Evolutionary conservation across 2,888 invertebrate genomes (phyloP).

Genomic region (Ramazzottius varieornatus): DNA sequence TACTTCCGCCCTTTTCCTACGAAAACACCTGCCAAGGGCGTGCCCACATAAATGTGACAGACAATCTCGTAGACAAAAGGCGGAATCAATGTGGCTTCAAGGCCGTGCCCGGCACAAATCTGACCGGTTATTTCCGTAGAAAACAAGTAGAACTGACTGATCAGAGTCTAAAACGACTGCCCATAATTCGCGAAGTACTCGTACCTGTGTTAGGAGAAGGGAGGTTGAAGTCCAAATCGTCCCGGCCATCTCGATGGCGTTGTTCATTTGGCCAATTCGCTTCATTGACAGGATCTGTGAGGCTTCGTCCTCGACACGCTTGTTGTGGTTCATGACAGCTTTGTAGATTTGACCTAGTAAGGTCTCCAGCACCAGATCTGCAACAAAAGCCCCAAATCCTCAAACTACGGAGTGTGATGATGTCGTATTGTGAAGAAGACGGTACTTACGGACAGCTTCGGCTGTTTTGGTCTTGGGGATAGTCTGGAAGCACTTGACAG

Average conservation of each 20-base stretch:
- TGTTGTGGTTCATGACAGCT: background rate
- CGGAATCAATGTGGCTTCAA: no score
- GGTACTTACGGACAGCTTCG: background rate
- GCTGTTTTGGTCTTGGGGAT: background rate
- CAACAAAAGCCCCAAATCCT: background rate
- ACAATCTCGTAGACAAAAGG: no score
- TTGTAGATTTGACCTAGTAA: background rate
- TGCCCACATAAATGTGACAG: no score
- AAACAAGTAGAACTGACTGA: no score
- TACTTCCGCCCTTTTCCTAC: no score
- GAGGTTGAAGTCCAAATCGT: background rate
- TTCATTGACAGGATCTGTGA: background rate
- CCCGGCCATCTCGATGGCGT: background rate
- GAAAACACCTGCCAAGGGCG: no score
- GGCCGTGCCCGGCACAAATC: no score
- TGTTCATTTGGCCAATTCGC: background rate
- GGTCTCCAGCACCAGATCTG: background rate
- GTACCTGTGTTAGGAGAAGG: background rate
- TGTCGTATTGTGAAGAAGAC: background rate
- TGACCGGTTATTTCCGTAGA: no score
- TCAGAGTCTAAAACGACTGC: no score
- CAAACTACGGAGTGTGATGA: background rate
- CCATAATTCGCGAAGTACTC: no score
- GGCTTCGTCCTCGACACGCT: no score
- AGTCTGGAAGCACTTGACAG: background rate